Evolutionary conservation across 2,888 invertebrate genomes (phyloP).

Genomic region (Agonopterix alstromeriana): DNA sequence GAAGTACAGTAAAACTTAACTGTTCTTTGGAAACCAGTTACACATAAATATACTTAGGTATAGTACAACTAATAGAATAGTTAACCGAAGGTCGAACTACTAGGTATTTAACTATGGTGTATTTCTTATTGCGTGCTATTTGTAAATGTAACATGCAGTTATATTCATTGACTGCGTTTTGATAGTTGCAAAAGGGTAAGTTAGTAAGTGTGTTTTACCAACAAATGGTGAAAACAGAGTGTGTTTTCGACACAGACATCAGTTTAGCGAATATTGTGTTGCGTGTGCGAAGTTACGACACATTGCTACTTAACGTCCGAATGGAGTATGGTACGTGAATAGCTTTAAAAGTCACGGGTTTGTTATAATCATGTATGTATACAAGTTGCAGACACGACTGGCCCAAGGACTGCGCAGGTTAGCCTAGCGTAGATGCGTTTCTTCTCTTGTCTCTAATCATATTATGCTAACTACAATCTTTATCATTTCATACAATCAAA

Average conservation of each 20-base stretch:
- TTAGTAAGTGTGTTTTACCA: too few relatives aligned
- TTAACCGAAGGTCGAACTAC: too few relatives aligned
- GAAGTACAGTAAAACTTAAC: too few relatives aligned
- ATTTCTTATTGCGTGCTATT: too few relatives aligned
- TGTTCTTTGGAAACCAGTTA: too few relatives aligned
- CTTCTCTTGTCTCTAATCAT: not conserved
- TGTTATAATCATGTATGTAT: slow-evolving; percentile 6
- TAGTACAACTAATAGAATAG: too few relatives aligned
- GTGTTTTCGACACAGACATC: not conserved
- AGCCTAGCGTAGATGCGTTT: not conserved
- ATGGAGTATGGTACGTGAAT: not conserved
- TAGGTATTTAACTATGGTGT: too few relatives aligned
- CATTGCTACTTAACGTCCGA: slow-evolving; percentile 8
- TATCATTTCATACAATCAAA: too few relatives aligned
- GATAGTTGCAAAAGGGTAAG: too few relatives aligned
- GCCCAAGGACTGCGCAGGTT: slow-evolving; percentile 9
- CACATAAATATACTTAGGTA: too few relatives aligned
- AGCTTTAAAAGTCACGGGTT: slow-evolving; percentile 4
- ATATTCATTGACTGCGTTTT: too few relatives aligned
- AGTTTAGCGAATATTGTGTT: slow-evolving; percentile 5
- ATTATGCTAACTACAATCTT: not conserved
- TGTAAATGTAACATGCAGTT: too few relatives aligned
- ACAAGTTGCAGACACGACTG: slow-evolving; percentile 6
- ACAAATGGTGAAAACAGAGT: not conserved
- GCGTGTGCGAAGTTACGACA: slow-evolving; percentile 1